Percentiles rank a stretch among this genome's conserved stretches.
Evolutionary conservation across 2,797 vertebrate species (phyloP).

Genomic region (Siniperca undulata): DNA sequence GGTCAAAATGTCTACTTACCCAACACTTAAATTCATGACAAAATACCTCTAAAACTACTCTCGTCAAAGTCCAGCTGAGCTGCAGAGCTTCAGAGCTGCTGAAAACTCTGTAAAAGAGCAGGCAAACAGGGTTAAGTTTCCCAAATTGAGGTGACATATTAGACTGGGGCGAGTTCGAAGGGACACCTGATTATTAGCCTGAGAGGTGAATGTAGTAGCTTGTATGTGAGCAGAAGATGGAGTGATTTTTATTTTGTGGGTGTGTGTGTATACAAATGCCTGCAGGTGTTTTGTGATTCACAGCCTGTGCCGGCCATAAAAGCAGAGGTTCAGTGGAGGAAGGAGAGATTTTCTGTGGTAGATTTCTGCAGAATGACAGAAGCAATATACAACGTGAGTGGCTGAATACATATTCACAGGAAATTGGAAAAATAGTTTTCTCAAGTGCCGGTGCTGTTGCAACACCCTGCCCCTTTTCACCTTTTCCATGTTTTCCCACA

Average conservation of each 20-base stretch:
- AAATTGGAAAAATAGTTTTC: conserved; percentile 38
- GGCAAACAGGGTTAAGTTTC: conserved; percentile 27
- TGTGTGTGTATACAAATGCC: conserved; percentile 15
- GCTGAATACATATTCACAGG: conserved; percentile 49
- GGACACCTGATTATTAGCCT: conserved; percentile 37
- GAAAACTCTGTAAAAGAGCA: conserved; percentile 24
- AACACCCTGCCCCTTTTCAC: conserved; percentile 19
- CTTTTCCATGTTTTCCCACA: neutral
- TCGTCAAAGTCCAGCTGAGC: neutral
- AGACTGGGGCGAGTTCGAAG: conserved; percentile 18
- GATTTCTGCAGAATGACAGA: conserved; percentile 28
- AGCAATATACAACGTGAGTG: conserved; percentile 22
- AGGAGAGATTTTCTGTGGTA: conserved; percentile 10
- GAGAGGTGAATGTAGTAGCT: conserved; percentile 6
- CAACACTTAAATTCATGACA: neutral
- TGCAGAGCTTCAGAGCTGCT: conserved; percentile 23
- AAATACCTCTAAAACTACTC: neutral
- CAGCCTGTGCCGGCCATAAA: conserved; percentile 19
- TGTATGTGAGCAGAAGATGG: conserved; percentile 35
- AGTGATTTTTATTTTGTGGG: conserved; percentile 21
- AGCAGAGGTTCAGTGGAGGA: conserved; percentile 4
- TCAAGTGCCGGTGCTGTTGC: conserved; percentile 9
- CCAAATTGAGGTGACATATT: conserved; percentile 42
- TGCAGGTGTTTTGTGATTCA: conserved; percentile 47
- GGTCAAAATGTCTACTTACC: neutral